Base-by-base conservation (phyloP, 2,888 invertebrate genomes). In the Dione juno region DNA sequence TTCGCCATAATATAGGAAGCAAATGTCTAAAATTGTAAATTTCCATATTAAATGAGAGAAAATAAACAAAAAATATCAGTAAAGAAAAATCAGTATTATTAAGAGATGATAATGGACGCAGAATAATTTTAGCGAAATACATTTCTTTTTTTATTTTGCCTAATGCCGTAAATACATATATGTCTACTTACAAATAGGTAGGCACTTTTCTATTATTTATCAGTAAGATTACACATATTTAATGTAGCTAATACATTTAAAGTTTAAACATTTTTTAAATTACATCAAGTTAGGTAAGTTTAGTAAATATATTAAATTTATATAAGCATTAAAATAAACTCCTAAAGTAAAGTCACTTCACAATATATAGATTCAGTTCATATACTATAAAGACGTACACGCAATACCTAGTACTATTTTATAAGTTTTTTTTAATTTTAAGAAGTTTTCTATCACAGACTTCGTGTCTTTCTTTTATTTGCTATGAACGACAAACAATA, bases 391-490 rank as follows among this genome's bases (percentile, higher is more conserved):
- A 43, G n/a, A 14, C 14, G 8, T 41, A 14, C n/a, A n/a, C 59
- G 37, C n/a, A 54, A n/a, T 54, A 35, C 35, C 16, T 48, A 63
- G 8, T 48, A n/a, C n/a, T 11, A 37, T 14, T 35, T 35, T n/a
- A 48, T 3, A 45, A 9, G 3, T n/a, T 48, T 11, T 64, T 11
- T 19, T 16, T 45, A 45, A 50, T 48, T 35, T 64, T 11, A 35
- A 54, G 13, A 50, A 64, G 7, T 19, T 64, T 14, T 48, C 11
- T 64, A 64, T 64, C 63, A 64, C 63, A 64, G 63, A 64, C 37
- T 64, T 63, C 19, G 16, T 63, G 13, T 64, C 21, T 41, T 59
- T 59, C 9, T 59, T 54, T 54, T 35, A 54, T 35, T 9, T 14
- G n/a, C n/a, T 1, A 35, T n/a, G 35, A 54, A n/a, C n/a, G 8